phyloP scores from a whole-genome alignment of 2,113 vertebrate genomes.

The Numida meleagris region DNA sequence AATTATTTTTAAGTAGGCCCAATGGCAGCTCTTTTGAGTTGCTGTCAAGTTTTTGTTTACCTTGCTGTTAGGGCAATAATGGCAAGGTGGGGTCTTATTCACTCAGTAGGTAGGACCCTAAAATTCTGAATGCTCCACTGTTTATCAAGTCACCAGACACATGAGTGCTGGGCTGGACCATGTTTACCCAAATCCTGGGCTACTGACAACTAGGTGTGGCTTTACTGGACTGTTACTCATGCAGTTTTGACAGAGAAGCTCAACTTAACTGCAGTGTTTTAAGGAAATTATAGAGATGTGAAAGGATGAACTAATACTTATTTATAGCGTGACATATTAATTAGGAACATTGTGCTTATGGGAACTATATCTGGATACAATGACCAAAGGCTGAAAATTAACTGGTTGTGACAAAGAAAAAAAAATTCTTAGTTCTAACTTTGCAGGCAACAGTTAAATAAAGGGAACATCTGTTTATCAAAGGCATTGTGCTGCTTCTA shows the following conservation, averaged over 20 bases:
- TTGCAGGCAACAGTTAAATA: slow-evolving; percentile 65
- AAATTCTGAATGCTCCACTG: slow-evolving; percentile 63
- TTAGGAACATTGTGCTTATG: slow-evolving; percentile 44
- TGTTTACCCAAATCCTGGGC: slow-evolving; percentile 70
- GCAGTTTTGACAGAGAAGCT: slow-evolving; percentile 65
- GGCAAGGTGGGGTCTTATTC: slow-evolving; percentile 53
- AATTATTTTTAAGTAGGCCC: slow-evolving; percentile 58
- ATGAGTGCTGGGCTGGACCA: slow-evolving; percentile 52
- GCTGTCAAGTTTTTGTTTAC: slow-evolving; percentile 64
- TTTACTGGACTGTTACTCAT: slow-evolving; percentile 60
- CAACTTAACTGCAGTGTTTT: slow-evolving; percentile 36
- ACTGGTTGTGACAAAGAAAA: slow-evolving; percentile 46
- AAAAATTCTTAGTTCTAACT: slow-evolving; percentile 54
- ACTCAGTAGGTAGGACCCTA: slow-evolving; percentile 46
- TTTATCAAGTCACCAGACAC: slow-evolving; percentile 65
- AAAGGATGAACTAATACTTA: slow-evolving; percentile 35
- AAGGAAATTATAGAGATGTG: slow-evolving; percentile 26
- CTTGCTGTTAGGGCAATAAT: slow-evolving; percentile 57
- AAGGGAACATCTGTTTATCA: slow-evolving; percentile 76
- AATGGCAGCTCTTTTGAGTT: slow-evolving; percentile 46
- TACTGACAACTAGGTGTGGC: slow-evolving; percentile 70
- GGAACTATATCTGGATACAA: slow-evolving; percentile 58
- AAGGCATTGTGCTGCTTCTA: slow-evolving; percentile 72
- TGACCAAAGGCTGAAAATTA: slow-evolving; percentile 71
- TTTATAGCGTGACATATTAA: slow-evolving; percentile 51